Conservation (phyloP, 2,797 vertebrate genomes). For the Enteromius afrohamiltoni region DNA sequence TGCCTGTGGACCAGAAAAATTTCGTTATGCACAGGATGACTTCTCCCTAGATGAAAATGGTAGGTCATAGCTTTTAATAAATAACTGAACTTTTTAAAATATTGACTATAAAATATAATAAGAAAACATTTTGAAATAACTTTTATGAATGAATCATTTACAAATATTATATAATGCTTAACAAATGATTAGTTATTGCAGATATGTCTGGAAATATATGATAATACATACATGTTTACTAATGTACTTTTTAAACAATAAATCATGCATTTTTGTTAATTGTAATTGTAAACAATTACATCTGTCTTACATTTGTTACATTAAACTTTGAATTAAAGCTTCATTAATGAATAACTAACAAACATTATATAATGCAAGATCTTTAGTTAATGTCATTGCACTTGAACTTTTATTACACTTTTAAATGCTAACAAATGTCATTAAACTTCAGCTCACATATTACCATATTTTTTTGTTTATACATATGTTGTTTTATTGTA, state of each 20-base stretch:
- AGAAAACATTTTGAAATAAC: neutral
- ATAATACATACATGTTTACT: neutral
- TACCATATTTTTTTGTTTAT: too few relatives aligned
- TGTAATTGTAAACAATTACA: too few relatives aligned
- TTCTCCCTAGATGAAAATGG: constrained; percentile 98
- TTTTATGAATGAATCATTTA: neutral
- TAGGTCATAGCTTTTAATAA: constrained; percentile 66
- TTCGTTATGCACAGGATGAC: constrained; percentile 98
- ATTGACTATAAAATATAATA: neutral
- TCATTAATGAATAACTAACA: neutral
- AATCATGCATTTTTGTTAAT: too few relatives aligned
- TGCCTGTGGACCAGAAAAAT: constrained; percentile 98
- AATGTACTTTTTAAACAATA: neutral
- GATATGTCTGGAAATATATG: neutral
- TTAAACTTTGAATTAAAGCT: neutral
- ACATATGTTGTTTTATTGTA: too few relatives aligned
- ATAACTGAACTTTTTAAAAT: neutral
- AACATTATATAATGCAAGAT: neutral
- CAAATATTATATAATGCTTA: neutral
- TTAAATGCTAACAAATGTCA: neutral
- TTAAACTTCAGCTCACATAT: neutral
- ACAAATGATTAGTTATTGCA: neutral
- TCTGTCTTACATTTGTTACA: too few relatives aligned
- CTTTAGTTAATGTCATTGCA: neutral
- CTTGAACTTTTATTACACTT: neutral